A percentile compares a stretch with the other conserved stretches of the same genome.
These are phyloP conservation scores for Opisthograptis luteolata DNA, from an alignment of 2,888 invertebrate species.

Conservation along the genomic window DNA sequence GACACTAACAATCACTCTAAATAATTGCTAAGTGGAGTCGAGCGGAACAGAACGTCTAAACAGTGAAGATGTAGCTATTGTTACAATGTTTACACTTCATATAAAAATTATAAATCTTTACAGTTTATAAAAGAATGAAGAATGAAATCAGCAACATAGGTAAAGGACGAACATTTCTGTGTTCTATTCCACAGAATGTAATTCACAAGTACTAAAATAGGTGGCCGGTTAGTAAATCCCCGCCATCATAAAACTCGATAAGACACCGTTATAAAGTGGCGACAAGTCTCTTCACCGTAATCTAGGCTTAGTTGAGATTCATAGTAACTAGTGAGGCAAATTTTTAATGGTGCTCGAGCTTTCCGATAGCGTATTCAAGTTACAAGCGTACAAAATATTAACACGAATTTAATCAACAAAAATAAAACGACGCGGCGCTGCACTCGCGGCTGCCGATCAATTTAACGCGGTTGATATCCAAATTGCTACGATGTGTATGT, in stretches of 20 bases:
- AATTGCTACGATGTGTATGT: too few relatives aligned
- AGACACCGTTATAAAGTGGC: slow-evolving; percentile 60
- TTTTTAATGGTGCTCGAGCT: slow-evolving; percentile 13
- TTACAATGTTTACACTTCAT: not conserved
- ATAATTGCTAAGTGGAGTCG: slow-evolving; percentile 45
- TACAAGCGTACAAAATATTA: slow-evolving; percentile 4
- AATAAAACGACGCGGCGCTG: slow-evolving; percentile 20
- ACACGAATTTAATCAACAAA: slow-evolving; percentile 25
- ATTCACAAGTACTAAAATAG: slow-evolving; percentile 43
- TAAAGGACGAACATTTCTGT: not conserved
- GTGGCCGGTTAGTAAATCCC: slow-evolving; percentile 56
- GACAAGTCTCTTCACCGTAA: slow-evolving; percentile 43
- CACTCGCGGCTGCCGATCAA: slow-evolving; percentile 21
- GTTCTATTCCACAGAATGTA: not conserved
- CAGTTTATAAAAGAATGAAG: not conserved
- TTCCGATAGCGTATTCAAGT: slow-evolving; percentile 1
- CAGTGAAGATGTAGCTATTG: not conserved
- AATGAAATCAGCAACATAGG: not conserved
- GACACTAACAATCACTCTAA: slow-evolving; percentile 52
- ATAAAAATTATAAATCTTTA: too few relatives aligned
- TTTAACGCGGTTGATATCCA: slow-evolving; percentile 23
- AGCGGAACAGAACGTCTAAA: slow-evolving; percentile 32
- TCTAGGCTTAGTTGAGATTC: slow-evolving; percentile 22
- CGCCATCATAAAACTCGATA: slow-evolving; percentile 59
- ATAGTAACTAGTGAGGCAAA: slow-evolving; percentile 8